phyloP scores from a whole-genome alignment of 1,140 invertebrate species.

The Bombus vancouverensis region DNA sequence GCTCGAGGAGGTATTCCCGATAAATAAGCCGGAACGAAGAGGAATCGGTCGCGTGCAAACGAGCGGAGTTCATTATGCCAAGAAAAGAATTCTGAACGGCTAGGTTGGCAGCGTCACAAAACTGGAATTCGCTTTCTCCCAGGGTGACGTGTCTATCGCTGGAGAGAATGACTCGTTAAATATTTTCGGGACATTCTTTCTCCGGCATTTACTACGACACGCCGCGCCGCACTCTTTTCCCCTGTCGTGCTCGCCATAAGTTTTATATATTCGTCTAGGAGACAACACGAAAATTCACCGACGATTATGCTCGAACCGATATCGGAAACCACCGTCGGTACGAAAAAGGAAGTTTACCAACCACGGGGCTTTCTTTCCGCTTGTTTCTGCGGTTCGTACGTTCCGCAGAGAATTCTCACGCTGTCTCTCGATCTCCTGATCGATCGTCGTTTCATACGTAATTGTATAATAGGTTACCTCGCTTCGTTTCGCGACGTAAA shows the following conservation, averaged over 20 bases:
- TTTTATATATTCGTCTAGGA: not conserved
- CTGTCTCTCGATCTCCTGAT: not conserved
- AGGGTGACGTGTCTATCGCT: not conserved
- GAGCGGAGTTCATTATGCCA: slow-evolving; percentile 39
- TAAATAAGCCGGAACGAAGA: slow-evolving; percentile 49
- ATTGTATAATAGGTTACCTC: not conserved
- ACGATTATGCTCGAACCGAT: not conserved
- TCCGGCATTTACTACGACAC: slow-evolving; percentile 9
- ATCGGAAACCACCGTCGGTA: not conserved
- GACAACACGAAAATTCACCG: slow-evolving; percentile 5
- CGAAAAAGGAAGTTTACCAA: not conserved
- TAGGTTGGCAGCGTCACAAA: not conserved
- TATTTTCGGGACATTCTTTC: slow-evolving; percentile 26
- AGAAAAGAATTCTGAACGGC: slow-evolving; percentile 42
- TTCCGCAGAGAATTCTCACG: not conserved
- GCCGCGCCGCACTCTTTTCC: not conserved
- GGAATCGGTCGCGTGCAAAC: slow-evolving; percentile 49
- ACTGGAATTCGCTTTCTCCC: slow-evolving; percentile 22
- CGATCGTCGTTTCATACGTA: not conserved
- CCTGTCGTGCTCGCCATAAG: not conserved
- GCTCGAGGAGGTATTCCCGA: slow-evolving; percentile 8
- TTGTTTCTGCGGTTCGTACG: not conserved
- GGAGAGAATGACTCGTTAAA: not conserved
- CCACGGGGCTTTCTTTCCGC: not conserved
- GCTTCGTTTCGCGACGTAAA: not conserved